These are phyloP conservation scores for Hymenochirus boettgeri DNA, from an alignment of 2,113 vertebrate genomes.

Conservation along the genomic window DNA sequence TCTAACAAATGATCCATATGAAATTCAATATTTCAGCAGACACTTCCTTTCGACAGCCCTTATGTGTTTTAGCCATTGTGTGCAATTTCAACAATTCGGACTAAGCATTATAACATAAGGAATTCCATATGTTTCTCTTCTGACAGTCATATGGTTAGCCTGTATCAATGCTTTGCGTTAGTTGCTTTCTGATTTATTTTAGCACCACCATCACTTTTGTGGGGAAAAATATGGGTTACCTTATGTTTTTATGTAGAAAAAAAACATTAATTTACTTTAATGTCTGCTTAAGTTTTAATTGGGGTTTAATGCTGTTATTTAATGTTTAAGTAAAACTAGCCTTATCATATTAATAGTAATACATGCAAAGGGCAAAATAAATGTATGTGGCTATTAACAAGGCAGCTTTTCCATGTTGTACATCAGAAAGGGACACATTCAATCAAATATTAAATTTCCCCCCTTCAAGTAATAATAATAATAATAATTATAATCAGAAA, in stretches of 20 bases:
- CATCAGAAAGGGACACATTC: too few species aligned
- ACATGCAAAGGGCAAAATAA: too few species aligned
- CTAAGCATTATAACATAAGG: conserved; percentile 56
- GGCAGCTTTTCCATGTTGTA: too few species aligned
- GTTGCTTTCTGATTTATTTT: conserved; percentile 51
- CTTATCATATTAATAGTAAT: too few species aligned
- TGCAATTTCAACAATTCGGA: conserved; percentile 32
- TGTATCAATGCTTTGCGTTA: conserved; percentile 33
- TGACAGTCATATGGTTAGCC: conserved; percentile 53
- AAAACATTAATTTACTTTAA: conserved; percentile 16
- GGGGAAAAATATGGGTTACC: conserved; percentile 42
- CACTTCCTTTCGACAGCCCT: too few species aligned
- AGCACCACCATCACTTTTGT: conserved; percentile 39
- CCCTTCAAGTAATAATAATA: too few species aligned
- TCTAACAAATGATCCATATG: background rate
- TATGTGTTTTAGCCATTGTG: conserved; percentile 16
- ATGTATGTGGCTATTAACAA: too few species aligned
- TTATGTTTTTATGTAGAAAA: conserved; percentile 32
- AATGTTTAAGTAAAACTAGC: conserved; percentile 5
- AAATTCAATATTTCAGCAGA: background rate
- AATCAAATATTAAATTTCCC: too few species aligned
- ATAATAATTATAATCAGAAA: too few species aligned
- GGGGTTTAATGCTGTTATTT: conserved; percentile 6
- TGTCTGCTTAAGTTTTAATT: conserved; percentile 15
- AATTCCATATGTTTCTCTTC: conserved; percentile 55